These are phyloP conservation scores for Caerostris extrusa DNA, from an alignment of 1,140 invertebrate genomes.

Conservation along the genomic window DNA sequence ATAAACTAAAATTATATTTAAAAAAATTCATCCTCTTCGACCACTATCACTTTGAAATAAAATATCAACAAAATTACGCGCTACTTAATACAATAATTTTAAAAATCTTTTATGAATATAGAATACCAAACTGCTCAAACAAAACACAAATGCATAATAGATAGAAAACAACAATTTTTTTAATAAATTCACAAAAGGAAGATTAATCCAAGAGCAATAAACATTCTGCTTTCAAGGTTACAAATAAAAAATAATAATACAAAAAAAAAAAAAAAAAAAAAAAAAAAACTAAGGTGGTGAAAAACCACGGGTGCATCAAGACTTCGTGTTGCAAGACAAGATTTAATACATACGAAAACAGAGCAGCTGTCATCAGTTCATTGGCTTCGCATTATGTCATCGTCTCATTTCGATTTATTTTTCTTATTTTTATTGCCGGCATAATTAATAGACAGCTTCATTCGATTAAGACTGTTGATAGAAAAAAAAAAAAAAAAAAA, in stretches of 20 bases:
- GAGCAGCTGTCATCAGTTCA: constrained; percentile 1
- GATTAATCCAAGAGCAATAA: not conserved
- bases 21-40: too few relatives aligned
- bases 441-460: not conserved
- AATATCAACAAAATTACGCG: too few relatives aligned
- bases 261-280: not conserved
- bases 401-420: not conserved
- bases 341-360: not conserved
- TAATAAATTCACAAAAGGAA: too few relatives aligned
- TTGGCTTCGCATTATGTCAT: not conserved
- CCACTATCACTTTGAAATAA: too few relatives aligned
- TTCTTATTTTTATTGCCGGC: not conserved
- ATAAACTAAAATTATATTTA: too few relatives aligned
- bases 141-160: too few relatives aligned
- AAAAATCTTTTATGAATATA: too few relatives aligned
- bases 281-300: not conserved
- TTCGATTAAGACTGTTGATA: too few relatives aligned
- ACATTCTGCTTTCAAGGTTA: not conserved
- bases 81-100: too few relatives aligned
- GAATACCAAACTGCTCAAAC: too few relatives aligned
- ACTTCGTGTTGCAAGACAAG: not conserved
- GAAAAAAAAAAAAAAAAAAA: too few relatives aligned
- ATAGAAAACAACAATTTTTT: too few relatives aligned
- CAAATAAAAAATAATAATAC: not conserved
- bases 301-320: not conserved